Percentiles rank a stretch among this genome's conserved stretches.
phyloP scores from a whole-genome alignment of 2,113 vertebrate genomes.

The Gallinago undulata region DNA sequence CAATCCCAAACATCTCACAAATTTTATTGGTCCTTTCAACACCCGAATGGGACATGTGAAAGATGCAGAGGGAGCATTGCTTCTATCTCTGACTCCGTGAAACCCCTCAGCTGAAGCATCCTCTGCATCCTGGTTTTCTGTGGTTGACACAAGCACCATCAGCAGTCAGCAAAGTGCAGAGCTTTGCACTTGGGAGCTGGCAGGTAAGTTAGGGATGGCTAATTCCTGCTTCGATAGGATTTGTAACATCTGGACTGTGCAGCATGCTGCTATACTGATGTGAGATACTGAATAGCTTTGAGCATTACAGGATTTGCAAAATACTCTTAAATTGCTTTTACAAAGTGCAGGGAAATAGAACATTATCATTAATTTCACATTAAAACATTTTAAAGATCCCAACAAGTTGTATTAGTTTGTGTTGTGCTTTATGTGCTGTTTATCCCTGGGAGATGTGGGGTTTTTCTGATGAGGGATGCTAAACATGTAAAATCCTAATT shows the following conservation, averaged over 20 bases:
- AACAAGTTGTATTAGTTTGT: neutral
- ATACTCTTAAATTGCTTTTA: neutral
- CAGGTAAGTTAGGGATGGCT: neutral
- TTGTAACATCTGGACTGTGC: accelerated
- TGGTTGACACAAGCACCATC: neutral
- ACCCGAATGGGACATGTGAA: accelerated
- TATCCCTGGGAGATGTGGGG: neutral
- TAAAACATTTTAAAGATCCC: neutral
- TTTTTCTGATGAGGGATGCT: neutral
- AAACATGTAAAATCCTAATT: neutral
- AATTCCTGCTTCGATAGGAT: neutral
- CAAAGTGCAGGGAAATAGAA: neutral
- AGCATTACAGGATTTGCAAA: too few species aligned
- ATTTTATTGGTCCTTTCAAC: accelerated
- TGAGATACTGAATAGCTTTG: neutral
- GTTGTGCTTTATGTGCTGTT: neutral
- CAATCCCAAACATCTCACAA: neutral
- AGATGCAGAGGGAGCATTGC: neutral
- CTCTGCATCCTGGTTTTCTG: neutral
- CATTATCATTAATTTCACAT: neutral
- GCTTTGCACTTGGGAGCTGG: neutral
- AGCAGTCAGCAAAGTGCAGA: neutral
- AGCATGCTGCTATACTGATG: too few species aligned
- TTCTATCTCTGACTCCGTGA: neutral
- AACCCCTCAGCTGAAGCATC: neutral